Evolutionary conservation across 2,113 vertebrate genomes (phyloP).

Genomic region (Pachyramphus minor): DNA sequence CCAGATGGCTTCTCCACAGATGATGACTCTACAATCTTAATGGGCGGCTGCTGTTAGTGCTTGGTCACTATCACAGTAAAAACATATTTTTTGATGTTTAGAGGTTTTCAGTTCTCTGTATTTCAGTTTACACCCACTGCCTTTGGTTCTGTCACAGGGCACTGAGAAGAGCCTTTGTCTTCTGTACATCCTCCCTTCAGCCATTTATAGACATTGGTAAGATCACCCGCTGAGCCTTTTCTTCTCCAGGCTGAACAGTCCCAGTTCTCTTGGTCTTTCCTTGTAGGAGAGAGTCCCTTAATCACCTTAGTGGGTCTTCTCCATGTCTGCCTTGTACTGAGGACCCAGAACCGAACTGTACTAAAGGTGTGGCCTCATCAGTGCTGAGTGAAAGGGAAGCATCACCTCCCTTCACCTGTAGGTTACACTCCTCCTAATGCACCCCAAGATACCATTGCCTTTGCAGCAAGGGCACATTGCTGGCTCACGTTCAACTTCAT

Average conservation of each 20-base stretch:
- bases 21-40: not conserved
- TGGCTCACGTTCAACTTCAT: not conserved
- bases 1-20: not conserved
- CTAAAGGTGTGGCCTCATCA: not conserved
- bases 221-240: not conserved
- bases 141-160: not conserved
- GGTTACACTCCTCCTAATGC: not conserved
- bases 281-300: not conserved
- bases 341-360: not conserved
- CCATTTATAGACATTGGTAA: not conserved
- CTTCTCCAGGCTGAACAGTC: not conserved
- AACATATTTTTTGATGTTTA: not conserved
- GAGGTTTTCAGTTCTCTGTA: not conserved
- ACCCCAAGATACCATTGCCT: not conserved
- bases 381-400: not conserved
- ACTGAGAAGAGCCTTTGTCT: not conserved
- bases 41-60: not conserved
- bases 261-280: not conserved
- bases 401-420: not conserved
- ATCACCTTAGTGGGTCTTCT: not conserved
- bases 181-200: not conserved
- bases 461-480: not conserved
- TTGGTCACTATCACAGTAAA: not conserved
- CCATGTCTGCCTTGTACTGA: not conserved
- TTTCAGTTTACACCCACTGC: not conserved